These are phyloP conservation scores for Zoanthus solanderi DNA, from an alignment of 92 coral and sea anemone genomes.

Conservation along the genomic window DNA sequence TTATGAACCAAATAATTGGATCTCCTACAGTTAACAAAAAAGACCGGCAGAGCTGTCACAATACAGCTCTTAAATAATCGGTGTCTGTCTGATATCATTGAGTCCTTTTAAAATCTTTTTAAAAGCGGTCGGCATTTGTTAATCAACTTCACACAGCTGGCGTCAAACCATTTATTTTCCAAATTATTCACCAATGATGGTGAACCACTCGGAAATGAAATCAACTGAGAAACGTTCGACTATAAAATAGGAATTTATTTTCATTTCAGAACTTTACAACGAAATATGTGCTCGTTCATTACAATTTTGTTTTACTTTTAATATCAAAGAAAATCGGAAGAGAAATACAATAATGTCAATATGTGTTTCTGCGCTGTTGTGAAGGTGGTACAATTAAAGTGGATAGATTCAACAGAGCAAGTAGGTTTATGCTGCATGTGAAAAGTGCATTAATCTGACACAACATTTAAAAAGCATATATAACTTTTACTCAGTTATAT, in stretches of 20 bases:
- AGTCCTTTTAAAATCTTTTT: neutral
- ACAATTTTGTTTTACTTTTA: neutral
- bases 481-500: too few relatives aligned
- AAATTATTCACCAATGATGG: slow-evolving; percentile 18
- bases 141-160: slow-evolving; percentile 14
- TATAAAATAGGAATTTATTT: neutral
- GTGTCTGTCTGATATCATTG: neutral
- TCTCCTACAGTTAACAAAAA: slow-evolving; percentile 1
- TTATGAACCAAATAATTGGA: neutral
- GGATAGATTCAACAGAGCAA: neutral
- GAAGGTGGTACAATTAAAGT: neutral
- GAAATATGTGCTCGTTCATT: neutral
- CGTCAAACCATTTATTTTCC: neutral
- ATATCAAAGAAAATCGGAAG: neutral
- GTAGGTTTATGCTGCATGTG: neutral
- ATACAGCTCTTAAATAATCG: neutral
- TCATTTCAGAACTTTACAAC: neutral
- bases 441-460: too few relatives aligned
- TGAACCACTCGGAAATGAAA: neutral
- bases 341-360: neutral
- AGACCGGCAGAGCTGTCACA: neutral
- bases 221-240: neutral
- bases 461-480: too few relatives aligned
- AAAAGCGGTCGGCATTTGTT: neutral
- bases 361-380: slow-evolving; percentile 1